Evolutionary conservation across 2,113 vertebrate species (phyloP), one percentile per base, ranked within the genome.

Genomic region (Aphyosemion australe): DNA sequence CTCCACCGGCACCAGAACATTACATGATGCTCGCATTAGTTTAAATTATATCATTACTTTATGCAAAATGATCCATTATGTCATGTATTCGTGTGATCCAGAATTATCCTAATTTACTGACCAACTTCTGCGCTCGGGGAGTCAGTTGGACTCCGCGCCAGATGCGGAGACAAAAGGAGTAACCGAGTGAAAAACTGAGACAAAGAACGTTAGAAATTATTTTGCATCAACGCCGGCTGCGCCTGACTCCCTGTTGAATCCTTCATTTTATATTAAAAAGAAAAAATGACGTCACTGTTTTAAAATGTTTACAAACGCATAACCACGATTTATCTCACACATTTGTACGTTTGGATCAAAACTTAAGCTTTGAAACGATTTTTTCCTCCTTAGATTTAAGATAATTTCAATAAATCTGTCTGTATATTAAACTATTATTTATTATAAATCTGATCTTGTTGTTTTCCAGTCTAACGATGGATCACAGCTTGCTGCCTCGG

Each of bases 401-500:
- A 26, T 26, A 4, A 26, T 26, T 26, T 5, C 3, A 5, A 26
- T 26, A 10, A 37, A 8, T 37, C 6, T 3, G 1, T 37, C 7
- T 37, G 5, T 10, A 3, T 1, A 37, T 37, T 37, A 26, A 2
- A 26, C 3, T 1, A 37, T 37, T 37, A 37, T 10, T 37, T 37
- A 5, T 10, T 37, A 8, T 37, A 37, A 1, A 7, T 37, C 5
- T 46, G 51, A 60, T 10, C 71, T 74, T 52, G 26, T 2, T 78
- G n/a, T 55, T 41, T 86, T 53, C 41, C 88, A 90, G 89, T 59
- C 57, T 83, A 71, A 85, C 21, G 37, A 95, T 95, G 95, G 94
- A 95, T 80, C 89, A 91, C 59, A 65, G 80, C 48, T 88, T 92
- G 70, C 83, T 93, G 69, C 80, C 93, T 79, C 94, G 94, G 69